Percentiles rank a stretch among this genome's conserved stretches.
These are phyloP conservation scores for Monochamus alternatus DNA, from an alignment of 2,888 invertebrate genomes.

Conservation along the genomic window DNA sequence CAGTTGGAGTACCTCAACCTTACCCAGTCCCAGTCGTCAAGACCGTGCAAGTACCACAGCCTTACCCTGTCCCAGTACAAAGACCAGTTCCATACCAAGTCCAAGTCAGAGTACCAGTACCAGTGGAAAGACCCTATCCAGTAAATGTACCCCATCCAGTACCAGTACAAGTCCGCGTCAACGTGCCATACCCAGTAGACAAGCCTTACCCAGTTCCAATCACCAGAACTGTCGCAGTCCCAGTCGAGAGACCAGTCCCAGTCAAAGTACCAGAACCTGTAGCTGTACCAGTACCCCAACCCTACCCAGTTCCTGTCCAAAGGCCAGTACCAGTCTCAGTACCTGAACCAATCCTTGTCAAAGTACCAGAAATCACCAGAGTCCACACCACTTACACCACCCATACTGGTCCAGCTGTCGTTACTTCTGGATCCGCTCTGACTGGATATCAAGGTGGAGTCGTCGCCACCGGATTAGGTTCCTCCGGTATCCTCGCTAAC, in stretches of 20 bases:
- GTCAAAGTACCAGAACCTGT: conserved; percentile 59
- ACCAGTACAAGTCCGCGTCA: conserved; percentile 55
- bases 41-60: conserved; percentile 63
- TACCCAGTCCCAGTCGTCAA: conserved; percentile 63
- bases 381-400: conserved; percentile 36
- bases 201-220: conserved; percentile 62
- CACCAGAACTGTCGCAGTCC: conserved; percentile 56
- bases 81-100: conserved; percentile 57
- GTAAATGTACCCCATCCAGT: conserved; percentile 61
- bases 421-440: background rate
- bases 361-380: conserved; percentile 52
- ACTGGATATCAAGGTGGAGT: background rate
- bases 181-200: conserved; percentile 59
- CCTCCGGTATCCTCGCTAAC: background rate
- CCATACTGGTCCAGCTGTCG: conserved; percentile 7
- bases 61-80: conserved; percentile 61
- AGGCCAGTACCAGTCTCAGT: conserved; percentile 56
- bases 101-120: conserved; percentile 56
- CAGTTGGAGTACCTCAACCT: conserved; percentile 64
- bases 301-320: conserved; percentile 53
- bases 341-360: conserved; percentile 57
- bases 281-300: conserved; percentile 58
- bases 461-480: conserved; percentile 11
- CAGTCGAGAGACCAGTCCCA: conserved; percentile 59
- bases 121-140: conserved; percentile 63